These are phyloP conservation scores for Xiphias gladius DNA, from an alignment of 2,113 vertebrate genomes.

Conservation along the genomic window DNA sequence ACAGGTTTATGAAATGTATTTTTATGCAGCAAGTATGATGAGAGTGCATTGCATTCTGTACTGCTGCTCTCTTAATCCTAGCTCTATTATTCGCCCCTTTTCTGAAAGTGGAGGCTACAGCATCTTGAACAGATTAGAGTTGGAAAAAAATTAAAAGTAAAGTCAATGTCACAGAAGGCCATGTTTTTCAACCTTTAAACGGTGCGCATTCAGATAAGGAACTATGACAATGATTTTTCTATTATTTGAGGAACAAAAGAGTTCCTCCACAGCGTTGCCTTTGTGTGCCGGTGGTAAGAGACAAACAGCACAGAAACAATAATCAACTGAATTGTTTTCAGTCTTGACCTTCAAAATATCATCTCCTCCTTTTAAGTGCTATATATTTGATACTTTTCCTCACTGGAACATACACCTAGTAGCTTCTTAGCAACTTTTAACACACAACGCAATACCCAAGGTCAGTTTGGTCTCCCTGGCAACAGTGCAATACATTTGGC, in stretches of 20 bases:
- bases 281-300: background rate
- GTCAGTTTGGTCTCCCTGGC: conserved; percentile 81
- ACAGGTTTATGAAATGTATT: conserved; percentile 76
- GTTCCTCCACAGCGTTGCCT: background rate
- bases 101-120: conserved; percentile 48
- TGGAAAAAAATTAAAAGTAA: background rate
- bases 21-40: conserved; percentile 67
- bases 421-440: conserved; percentile 73
- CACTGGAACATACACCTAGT: conserved; percentile 38
- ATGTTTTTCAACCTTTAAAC: conserved; percentile 23
- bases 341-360: conserved; percentile 48
- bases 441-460: conserved; percentile 69
- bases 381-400: conserved; percentile 67
- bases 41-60: conserved; percentile 58
- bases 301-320: conserved; percentile 12
- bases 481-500: conserved; percentile 79
- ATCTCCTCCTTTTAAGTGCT: conserved; percentile 65
- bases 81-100: conserved; percentile 65
- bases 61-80: conserved; percentile 72
- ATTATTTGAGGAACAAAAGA: conserved; percentile 11
- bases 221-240: background rate
- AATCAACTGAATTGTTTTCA: conserved; percentile 8
- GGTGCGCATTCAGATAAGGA: conserved; percentile 7
- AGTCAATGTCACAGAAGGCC: conserved; percentile 32
- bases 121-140: conserved; percentile 62